A percentile compares a stretch with the other conserved stretches of the same genome.
These are phyloP conservation scores for Elanus axillaris DNA, from an alignment of 2,113 vertebrate species.

Conservation along the genomic window DNA sequence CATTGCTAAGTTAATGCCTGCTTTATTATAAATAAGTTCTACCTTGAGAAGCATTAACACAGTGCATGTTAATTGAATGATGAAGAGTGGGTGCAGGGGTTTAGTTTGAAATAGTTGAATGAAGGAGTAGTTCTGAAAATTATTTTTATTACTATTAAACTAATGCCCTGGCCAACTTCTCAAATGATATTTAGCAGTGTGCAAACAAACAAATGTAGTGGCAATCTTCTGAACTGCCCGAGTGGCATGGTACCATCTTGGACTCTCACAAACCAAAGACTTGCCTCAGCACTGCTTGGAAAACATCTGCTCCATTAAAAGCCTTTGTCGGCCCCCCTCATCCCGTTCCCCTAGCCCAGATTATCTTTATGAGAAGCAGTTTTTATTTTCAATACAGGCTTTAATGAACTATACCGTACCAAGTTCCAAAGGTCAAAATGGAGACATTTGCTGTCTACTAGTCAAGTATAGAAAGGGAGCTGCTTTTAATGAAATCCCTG, in stretches of 20 bases:
- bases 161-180: conserved; percentile 66
- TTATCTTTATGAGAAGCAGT: conserved; percentile 77
- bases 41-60: conserved; percentile 67
- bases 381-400: conserved; percentile 75
- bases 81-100: conserved; percentile 49
- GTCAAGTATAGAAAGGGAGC: conserved; percentile 75
- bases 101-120: conserved; percentile 64
- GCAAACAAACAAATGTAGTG: conserved; percentile 39
- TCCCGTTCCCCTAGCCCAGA: not conserved
- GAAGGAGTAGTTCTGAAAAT: conserved; percentile 70
- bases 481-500: conserved; percentile 77
- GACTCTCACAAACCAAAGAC: conserved; percentile 95
- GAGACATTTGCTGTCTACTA: conserved; percentile 82
- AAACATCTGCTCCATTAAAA: conserved; percentile 59
- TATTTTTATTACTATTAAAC: conserved; percentile 40
- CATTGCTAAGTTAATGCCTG: conserved; percentile 69
- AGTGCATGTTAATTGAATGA: conserved; percentile 51
- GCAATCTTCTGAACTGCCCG: conserved; percentile 68
- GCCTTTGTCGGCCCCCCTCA: not conserved
- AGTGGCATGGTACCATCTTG: conserved; percentile 68
- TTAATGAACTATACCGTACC: conserved; percentile 75
- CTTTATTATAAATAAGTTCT: conserved; percentile 64
- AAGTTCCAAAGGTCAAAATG: conserved; percentile 85
- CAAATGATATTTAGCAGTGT: conserved; percentile 80
- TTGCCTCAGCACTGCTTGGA: conserved; percentile 81